Evolutionary conservation across 2,113 vertebrate genomes (phyloP).

Genomic region (Echinops telfairi): DNA sequence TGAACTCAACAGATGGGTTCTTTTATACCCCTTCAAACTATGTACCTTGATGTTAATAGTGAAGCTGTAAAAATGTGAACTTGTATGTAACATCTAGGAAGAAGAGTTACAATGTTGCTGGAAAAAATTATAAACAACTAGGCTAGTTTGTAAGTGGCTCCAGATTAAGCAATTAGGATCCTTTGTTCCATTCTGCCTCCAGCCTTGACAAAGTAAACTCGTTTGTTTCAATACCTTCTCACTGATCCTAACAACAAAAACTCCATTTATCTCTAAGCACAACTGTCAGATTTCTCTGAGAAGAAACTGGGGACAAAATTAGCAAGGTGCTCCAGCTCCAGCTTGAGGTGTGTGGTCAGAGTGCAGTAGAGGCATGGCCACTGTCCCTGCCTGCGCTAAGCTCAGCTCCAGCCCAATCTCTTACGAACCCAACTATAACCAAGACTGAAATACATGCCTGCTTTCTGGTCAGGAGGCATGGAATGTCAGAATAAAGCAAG

Average conservation of each 20-base stretch:
- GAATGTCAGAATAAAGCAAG: conserved; percentile 19
- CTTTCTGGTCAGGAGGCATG: conserved; percentile 68
- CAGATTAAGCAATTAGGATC: background rate
- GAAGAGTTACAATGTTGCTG: conserved; percentile 27
- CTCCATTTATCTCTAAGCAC: conserved; percentile 71
- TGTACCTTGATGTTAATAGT: conserved; percentile 23
- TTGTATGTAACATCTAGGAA: background rate
- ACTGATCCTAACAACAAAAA: conserved; percentile 80
- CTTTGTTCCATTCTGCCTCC: conserved; percentile 17
- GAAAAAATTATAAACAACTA: background rate
- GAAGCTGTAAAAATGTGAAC: background rate
- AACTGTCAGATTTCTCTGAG: conserved; percentile 80
- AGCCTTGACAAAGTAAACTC: conserved; percentile 72
- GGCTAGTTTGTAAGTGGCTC: background rate
- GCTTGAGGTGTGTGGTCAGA: conserved; percentile 70
- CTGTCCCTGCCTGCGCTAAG: conserved; percentile 66
- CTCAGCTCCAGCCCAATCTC: conserved; percentile 71
- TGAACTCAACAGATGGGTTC: conserved; percentile 26
- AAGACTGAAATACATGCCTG: conserved; percentile 74
- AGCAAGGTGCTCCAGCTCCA: conserved; percentile 83
- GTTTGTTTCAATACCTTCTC: conserved; percentile 76
- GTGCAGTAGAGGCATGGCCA: conserved; percentile 52
- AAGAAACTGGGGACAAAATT: conserved; percentile 81
- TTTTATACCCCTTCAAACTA: conserved; percentile 7
- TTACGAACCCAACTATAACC: conserved; percentile 74